Conservation (phyloP, 1,140 invertebrate species). For the Eciton burchellii region DNA sequence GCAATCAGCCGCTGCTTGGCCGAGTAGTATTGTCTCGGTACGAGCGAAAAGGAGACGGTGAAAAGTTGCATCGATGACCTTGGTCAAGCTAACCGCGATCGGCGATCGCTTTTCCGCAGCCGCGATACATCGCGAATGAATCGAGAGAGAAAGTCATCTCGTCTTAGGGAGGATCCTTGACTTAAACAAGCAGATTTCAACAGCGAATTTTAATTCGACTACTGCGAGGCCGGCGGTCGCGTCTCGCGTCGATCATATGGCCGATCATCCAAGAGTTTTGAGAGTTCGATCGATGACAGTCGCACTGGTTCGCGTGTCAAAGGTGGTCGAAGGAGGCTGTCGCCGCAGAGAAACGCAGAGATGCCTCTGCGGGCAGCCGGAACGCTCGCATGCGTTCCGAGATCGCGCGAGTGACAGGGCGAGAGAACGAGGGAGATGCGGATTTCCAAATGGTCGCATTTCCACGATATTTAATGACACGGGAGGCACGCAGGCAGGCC, state of each 20-base stretch:
- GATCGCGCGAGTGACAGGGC: slow-evolving; percentile 34
- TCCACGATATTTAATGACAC: slow-evolving; percentile 79
- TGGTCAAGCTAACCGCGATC: slow-evolving; percentile 3
- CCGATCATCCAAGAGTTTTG: too few species aligned
- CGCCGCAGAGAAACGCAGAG: not conserved
- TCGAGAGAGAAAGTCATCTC: slow-evolving; percentile 26
- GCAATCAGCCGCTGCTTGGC: not conserved
- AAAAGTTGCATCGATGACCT: slow-evolving; percentile 19
- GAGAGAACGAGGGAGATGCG: slow-evolving; percentile 52
- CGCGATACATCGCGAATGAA: not conserved
- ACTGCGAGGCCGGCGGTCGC: too few species aligned
- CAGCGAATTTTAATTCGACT: too few species aligned
- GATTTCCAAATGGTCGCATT: slow-evolving; percentile 72
- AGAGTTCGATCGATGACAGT: too few species aligned
- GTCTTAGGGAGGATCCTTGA: too few species aligned
- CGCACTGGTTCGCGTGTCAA: too few species aligned
- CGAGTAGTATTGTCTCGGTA: not conserved
- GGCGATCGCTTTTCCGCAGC: not conserved
- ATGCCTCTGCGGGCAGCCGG: not conserved
- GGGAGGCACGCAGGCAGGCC: slow-evolving; percentile 73
- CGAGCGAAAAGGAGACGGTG: not conserved
- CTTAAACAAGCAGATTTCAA: too few species aligned
- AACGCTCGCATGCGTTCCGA: not conserved
- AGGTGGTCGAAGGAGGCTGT: not conserved
- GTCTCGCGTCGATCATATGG: too few species aligned